Percentiles rank a stretch among this genome's conserved stretches.
Evolutionary conservation across 2,797 vertebrate species (phyloP).

Genomic region (Sebastes kiyomatsui): DNA sequence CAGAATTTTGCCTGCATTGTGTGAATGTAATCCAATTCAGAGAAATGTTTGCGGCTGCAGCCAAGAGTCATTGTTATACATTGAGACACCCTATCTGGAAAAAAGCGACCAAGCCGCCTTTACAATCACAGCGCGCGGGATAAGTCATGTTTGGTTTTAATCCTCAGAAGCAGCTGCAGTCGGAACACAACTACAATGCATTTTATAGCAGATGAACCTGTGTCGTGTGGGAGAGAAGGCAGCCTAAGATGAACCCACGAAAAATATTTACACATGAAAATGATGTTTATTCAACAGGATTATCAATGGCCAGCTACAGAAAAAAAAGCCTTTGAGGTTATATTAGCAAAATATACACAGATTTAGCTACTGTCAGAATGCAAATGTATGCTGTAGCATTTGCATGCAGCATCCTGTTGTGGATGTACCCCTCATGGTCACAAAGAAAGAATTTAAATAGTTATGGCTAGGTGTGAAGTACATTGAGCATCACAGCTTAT

Average conservation of each 20-base stretch:
- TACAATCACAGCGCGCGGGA: constrained; percentile 60
- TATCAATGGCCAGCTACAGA: constrained; percentile 48
- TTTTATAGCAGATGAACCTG: constrained; percentile 55
- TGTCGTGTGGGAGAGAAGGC: constrained; percentile 36
- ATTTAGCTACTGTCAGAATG: constrained; percentile 40
- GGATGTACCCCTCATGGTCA: constrained; percentile 15
- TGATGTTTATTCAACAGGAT: constrained; percentile 67
- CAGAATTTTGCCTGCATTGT: constrained; percentile 62
- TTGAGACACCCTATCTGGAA: constrained; percentile 58
- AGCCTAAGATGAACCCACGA: constrained; percentile 47
- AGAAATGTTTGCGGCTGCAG: constrained; percentile 63
- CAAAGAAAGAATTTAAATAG: constrained; percentile 32
- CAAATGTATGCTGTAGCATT: constrained; percentile 22
- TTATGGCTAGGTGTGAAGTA: constrained; percentile 22
- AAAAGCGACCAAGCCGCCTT: constrained; percentile 55
- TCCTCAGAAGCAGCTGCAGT: constrained; percentile 62
- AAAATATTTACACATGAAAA: constrained; percentile 63
- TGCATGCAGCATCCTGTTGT: background rate
- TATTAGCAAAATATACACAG: constrained; percentile 50
- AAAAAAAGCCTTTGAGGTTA: constrained; percentile 43
- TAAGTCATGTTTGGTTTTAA: constrained; percentile 75
- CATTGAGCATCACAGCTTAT: constrained; percentile 43
- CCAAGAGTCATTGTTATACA: constrained; percentile 66
- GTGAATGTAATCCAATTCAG: constrained; percentile 74
- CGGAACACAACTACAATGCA: constrained; percentile 45